Evolutionary conservation across 2,888 invertebrate genomes (phyloP), one percentile per base, ranked within the genome.

Genomic region (Mechanitis messenoides): DNA sequence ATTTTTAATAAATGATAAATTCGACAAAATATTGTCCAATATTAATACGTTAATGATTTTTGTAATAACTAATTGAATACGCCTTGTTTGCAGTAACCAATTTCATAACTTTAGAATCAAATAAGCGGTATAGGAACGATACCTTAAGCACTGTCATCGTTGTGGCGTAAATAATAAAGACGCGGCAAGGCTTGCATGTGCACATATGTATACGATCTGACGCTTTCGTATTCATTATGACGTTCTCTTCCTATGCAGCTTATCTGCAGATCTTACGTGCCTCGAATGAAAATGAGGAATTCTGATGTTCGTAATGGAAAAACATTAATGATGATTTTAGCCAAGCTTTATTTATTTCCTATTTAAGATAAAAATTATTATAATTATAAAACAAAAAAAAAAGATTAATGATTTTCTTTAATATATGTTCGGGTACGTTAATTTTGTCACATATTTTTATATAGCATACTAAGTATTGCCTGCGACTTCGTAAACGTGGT

Each of bases 141-240:
- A 67, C 73, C 72, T 75, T 78, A 74, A 69, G 33, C 59, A 60
- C 71, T 76, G 79, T 79, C 78, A 75, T 78, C 78, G 75, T 68
- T 66, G 63, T 59, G 71, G 74, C 77, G 81, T 85, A 79, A 84
- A 84, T 85, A 84, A 85, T 83, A 84, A 83, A 80, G 74, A 70
- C 69, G 68, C 62, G 68, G 70, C 60, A 67, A 68, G 63, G 58
- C 64, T 60, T 66, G 66, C 66, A 66, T 66, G 59, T 66, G 64
- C 62, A 68, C 66, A 61, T 65, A 68, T 45, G 53, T 55, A 59
- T 66, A 62, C 60, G 56, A 63, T 61, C 64, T 64, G 60, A 66
- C 60, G 63, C 63, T 62, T 61, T 66, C 63, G 60, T 61, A 63
- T 62, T 68, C 68, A 68, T 68, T 66, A 64, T 60, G 64, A 66